Base-by-base conservation (phyloP, 2,113 vertebrate genomes). In the Eubucco bourcierii region DNA sequence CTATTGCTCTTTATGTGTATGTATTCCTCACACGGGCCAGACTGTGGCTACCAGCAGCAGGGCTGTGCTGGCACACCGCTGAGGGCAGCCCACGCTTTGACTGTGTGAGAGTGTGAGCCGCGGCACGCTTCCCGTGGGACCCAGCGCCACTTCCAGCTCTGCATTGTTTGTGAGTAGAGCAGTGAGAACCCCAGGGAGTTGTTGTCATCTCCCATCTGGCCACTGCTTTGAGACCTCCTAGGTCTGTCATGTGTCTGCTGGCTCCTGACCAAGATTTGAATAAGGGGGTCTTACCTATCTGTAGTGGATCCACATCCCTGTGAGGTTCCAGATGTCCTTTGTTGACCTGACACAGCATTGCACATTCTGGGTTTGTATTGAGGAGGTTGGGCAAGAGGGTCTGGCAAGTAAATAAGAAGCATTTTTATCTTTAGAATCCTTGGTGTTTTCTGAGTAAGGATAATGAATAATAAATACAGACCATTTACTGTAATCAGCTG, bases 61-160 rank as follows among this genome's bases (percentile, higher is more conserved):
- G 50, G 46, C 79, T 66, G 63, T 61, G 63, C 63, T 29, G 74
- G 58, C 39, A 7, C 1, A 1, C 7, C 8, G 53, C 19, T 3
- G n/a, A 46, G 66, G 55, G 55, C 53, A 68, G 70, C 76, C 59
- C 53, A 11, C 0, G 1, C 60, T 41, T 24, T 5, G 39, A 4
- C 53, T 58, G 23, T 5, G 21, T 12, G 61, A 58, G 41, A 5
- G 33, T 20, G n/a, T 24, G n/a, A 34, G 46, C 9, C 39, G 50
- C 5, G 4, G 28, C 31, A 16, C 2, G 1, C n/a, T 31, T 20
- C 13, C 56, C 2, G 0, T 17, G 27, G 67, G 7, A 86, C 61
- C 28, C 67, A 5, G n/a, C 0, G 0, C 58, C 58, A 2, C 47
- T 84, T 70, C 64, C 68, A 61, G 47, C 24, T 39, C 46, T 0